Percentiles rank a stretch among this genome's conserved stretches.
phyloP scores from a whole-genome alignment of 2,888 invertebrate genomes.

The Drosophila subquinaria region DNA sequence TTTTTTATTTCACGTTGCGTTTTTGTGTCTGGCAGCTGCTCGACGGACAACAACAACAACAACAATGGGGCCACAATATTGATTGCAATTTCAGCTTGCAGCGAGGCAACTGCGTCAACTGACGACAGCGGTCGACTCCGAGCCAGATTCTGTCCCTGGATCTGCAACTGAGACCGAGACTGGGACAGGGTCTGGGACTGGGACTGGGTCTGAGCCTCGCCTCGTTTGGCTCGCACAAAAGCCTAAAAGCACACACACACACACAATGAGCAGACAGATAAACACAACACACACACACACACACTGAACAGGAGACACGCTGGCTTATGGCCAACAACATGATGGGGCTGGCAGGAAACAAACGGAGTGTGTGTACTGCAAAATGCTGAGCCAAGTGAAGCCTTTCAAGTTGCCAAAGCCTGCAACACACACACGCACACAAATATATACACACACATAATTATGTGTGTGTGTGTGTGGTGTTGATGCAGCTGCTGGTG shows the following conservation, averaged over 20 bases:
- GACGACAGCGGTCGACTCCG: conserved; percentile 34
- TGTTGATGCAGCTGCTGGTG: conserved; percentile 53
- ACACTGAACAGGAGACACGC: conserved; percentile 35
- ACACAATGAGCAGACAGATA: conserved; percentile 50
- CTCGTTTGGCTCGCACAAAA: conserved; percentile 78
- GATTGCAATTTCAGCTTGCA: conserved; percentile 81
- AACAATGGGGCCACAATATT: conserved; percentile 71
- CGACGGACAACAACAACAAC: conserved; percentile 41
- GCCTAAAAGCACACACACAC: conserved; percentile 73
- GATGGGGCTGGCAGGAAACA: conserved; percentile 30
- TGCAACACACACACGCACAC: conserved; percentile 27
- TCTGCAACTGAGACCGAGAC: conserved; percentile 19
- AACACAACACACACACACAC: conserved; percentile 56
- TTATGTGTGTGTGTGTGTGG: conserved; percentile 19
- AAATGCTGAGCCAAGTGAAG: conserved; percentile 73
- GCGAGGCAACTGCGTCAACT: conserved; percentile 38
- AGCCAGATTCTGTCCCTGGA: conserved; percentile 36
- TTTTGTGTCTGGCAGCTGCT: conserved; percentile 79
- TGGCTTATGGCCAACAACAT: conserved; percentile 46
- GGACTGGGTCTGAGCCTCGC: conserved; percentile 51
- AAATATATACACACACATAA: conserved; percentile 4
- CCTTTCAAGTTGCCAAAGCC: conserved; percentile 80
- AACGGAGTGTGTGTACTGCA: conserved; percentile 28
- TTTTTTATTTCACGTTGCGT: conserved; percentile 47
- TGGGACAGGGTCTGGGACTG: conserved; percentile 16